phyloP scores from a whole-genome alignment of 2,797 vertebrate genomes.

The Gallirallus australis region DNA sequence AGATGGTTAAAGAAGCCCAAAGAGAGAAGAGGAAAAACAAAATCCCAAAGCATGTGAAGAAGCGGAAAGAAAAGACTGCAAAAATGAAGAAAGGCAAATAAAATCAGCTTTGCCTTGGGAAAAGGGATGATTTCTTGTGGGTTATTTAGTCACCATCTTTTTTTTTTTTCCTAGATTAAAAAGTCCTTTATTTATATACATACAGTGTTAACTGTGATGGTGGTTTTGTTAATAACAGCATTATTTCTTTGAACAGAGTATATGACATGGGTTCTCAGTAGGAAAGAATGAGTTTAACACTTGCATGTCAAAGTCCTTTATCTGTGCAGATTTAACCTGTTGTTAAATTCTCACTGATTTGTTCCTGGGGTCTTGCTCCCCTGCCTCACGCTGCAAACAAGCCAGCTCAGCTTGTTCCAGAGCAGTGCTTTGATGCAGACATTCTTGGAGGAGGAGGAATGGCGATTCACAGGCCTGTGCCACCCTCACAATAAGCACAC shows the following conservation, averaged over 20 bases:
- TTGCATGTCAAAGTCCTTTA: neutral
- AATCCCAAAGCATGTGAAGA: constrained; percentile 93
- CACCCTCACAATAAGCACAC: neutral
- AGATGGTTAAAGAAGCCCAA: constrained; percentile 91
- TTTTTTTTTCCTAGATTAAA: neutral
- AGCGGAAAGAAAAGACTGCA: constrained; percentile 91
- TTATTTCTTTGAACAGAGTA: neutral
- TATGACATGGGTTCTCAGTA: neutral
- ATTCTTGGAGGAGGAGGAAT: neutral
- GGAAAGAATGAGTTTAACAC: neutral
- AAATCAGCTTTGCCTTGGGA: neutral
- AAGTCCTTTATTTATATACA: constrained; percentile 12
- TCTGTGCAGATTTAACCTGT: neutral
- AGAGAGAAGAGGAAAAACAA: constrained; percentile 93
- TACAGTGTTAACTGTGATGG: neutral
- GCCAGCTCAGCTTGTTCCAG: neutral
- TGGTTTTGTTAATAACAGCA: neutral
- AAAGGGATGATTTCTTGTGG: neutral
- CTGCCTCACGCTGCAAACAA: neutral
- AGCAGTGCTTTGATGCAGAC: neutral
- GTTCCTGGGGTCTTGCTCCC: neutral
- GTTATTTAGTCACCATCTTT: neutral
- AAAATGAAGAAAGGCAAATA: constrained; percentile 92
- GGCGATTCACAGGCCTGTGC: accelerated
- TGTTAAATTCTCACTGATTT: neutral